Evolutionary conservation across 2,113 vertebrate species (phyloP), one percentile per base, ranked within the genome.

Genomic region (Seriola dumerili): DNA sequence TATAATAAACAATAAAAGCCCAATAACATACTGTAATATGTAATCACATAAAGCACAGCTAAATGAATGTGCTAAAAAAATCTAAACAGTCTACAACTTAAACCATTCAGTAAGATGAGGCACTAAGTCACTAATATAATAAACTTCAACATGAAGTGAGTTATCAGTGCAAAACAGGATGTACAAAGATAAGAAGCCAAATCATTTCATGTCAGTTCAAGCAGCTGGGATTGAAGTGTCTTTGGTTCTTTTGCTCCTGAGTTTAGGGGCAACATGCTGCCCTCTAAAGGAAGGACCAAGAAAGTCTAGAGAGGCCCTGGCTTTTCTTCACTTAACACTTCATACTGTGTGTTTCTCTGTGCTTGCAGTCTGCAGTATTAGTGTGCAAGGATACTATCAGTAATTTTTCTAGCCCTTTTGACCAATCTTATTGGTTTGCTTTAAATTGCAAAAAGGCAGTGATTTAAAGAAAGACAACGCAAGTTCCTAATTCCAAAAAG

Each of bases 251-350:
- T 64, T 13, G 8, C 9, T 78, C 4, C 16, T 29, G 13, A 21
- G 13, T 64, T 17, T 17, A 12, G 11, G 25, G 19, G 23, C 10
- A 54, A 50, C 62, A 69, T 17, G 69, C 17, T 54, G 62, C 52
- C 70, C 38, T 50, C 59, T 81, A 32, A 25, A 81, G 70, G 72
- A 62, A 21, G 13, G 55, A 50, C 29, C 23, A 42, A 55, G 4
- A 58, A 65, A 36, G 50, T 63, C 9, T 25, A 29, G 3, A 38
- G 29, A 64, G 13, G 23, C 2, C 19, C 21, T 21, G 9, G n/a
- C 11, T 40, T 48, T 54, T 76, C 8, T 17, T 65, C 40, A 62
- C 55, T 54, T 21, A 17, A 50, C 4, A 77, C 1, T 48, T 46
- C 13, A 23, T 10, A 23, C 3, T n/a, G 9, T 32, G 32, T 16